Evolutionary conservation across 2,888 invertebrate genomes (phyloP).

Genomic region (Melanargia galathea): DNA sequence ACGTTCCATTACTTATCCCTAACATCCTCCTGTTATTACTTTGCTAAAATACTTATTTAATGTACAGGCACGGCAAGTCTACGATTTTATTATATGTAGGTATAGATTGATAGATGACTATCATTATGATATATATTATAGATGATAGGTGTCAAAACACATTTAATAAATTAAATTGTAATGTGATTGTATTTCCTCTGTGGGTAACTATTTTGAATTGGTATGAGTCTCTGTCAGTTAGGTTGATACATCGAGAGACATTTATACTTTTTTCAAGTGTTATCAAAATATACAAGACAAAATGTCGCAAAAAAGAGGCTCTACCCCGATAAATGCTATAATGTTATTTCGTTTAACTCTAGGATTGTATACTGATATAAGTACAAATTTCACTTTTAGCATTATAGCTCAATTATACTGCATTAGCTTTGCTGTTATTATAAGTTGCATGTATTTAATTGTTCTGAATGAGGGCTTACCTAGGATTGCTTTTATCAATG

Average conservation of each 20-base stretch:
- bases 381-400: not conserved
- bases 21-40: no score
- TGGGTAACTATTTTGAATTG: not conserved
- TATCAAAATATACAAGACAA: not conserved
- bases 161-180: not conserved
- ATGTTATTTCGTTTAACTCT: conserved; percentile 8
- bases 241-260: not conserved
- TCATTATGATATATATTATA: not conserved
- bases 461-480: not conserved
- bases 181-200: not conserved
- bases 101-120: no score
- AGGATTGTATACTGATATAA: conserved; percentile 20
- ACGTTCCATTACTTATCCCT: no score
- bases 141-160: not conserved
- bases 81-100: no score
- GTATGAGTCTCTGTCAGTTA: not conserved
- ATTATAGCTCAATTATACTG: conserved; percentile 17
- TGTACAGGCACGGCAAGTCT: no score
- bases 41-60: no score
- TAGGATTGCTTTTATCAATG: not conserved
- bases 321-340: conserved; percentile 2
- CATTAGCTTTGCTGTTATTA: not conserved
- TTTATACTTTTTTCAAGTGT: not conserved
- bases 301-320: not conserved
- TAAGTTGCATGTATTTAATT: not conserved